Conservation (phyloP, 2,797 vertebrate genomes). For the Eidolon dupreanum region DNA sequence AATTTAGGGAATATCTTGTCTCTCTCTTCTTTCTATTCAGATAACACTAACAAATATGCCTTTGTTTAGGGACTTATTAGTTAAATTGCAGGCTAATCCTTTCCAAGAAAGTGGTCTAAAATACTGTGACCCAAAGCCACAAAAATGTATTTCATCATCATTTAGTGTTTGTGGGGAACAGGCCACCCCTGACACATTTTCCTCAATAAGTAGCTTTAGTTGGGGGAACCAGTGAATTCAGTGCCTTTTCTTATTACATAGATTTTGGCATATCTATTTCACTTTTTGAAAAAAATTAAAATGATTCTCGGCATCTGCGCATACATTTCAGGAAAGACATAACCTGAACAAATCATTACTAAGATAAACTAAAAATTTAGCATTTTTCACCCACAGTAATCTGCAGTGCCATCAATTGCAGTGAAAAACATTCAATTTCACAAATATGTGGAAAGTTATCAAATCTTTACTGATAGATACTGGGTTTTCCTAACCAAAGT, state of each 20-base stretch:
- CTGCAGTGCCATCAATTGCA: not conserved
- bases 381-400: not conserved
- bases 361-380: slow-evolving; percentile 34
- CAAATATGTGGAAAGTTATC: not conserved
- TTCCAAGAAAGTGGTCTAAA: not conserved
- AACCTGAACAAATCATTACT: not conserved
- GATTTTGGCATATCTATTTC: not conserved
- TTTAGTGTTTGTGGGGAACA: fast-evolving
- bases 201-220: not conserved
- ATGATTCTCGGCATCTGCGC: not conserved
- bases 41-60: not conserved
- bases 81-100: not conserved
- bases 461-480: not conserved
- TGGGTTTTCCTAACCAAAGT: not conserved
- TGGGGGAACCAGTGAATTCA: not conserved
- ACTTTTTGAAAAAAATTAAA: not conserved
- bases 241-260: not conserved
- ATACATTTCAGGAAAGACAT: not conserved
- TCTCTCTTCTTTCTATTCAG: not conserved
- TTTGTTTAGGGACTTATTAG: not conserved
- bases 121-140: not conserved
- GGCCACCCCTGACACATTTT: fast-evolving
- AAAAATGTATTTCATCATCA: not conserved
- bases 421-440: not conserved
- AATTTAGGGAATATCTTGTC: not conserved